phyloP scores from a whole-genome alignment of 1,140 invertebrate genomes.

The Alviniconcha marisindica region DNA sequence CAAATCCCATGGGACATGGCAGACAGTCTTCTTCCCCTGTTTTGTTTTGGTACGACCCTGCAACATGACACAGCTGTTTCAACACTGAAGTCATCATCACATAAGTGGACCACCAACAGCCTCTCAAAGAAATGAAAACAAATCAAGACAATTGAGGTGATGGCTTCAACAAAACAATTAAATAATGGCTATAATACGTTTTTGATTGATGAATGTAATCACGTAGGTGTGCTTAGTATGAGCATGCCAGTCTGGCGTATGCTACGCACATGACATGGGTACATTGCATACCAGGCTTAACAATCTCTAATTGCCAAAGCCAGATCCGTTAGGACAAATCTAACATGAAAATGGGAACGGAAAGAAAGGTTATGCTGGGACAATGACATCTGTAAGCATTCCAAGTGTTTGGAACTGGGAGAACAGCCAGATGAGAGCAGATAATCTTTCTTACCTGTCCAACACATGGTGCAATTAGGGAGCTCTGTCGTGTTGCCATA shows the following conservation, averaged over 20 bases:
- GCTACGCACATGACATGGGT: no score
- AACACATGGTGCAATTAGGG: background rate
- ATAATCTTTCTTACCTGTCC: background rate
- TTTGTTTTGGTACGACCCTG: constrained; percentile 16
- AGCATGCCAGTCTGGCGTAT: no score
- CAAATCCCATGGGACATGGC: constrained; percentile 13
- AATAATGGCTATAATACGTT: no score
- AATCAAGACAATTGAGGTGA: no score
- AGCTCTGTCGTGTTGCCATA: constrained; percentile 10
- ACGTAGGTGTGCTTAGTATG: no score
- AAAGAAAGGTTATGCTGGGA: background rate
- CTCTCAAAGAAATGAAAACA: no score
- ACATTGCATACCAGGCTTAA: no score
- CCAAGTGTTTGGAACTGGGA: background rate
- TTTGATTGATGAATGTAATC: no score
- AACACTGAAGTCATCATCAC: no score
- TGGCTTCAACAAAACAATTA: no score
- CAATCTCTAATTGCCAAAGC: no score
- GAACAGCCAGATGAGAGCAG: background rate
- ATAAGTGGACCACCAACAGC: no score
- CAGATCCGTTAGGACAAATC: background rate
- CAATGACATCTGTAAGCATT: background rate
- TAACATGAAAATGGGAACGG: background rate
- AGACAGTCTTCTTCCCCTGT: background rate
- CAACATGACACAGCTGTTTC: background rate